A percentile compares a stretch with the other conserved stretches of the same genome.
Evolutionary conservation across 2,113 vertebrate species (phyloP).

Genomic region (Sebastes fasciatus): DNA sequence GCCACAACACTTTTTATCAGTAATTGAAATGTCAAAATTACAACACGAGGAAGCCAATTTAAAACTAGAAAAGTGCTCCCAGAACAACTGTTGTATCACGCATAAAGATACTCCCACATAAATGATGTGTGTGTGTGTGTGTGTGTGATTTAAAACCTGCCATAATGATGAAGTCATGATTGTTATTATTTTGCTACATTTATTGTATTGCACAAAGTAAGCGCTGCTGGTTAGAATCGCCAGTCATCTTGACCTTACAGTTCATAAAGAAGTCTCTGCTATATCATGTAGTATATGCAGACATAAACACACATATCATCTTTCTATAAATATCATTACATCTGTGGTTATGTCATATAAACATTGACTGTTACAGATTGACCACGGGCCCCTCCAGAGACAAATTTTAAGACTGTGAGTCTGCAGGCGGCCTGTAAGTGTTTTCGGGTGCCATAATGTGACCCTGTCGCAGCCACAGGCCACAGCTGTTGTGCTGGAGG

Average conservation of each 20-base stretch:
- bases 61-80: background rate
- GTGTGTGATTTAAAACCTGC: background rate
- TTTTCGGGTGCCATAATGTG: background rate
- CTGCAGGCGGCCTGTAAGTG: slow-evolving; percentile 1
- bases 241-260: background rate
- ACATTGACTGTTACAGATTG: background rate
- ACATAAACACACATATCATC: background rate
- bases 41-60: background rate
- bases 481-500: slow-evolving; percentile 2
- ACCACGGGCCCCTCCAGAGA: slow-evolving; percentile 13
- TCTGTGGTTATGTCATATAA: slow-evolving; percentile 16
- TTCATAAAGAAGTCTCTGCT: slow-evolving; percentile 1
- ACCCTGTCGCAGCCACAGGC: slow-evolving; percentile 19
- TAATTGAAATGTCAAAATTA: slow-evolving; percentile 20
- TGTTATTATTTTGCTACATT: background rate
- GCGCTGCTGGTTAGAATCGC: background rate
- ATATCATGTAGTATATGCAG: background rate
- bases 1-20: background rate
- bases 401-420: background rate
- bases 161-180: background rate
- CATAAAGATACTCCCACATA: background rate
- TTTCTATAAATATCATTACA: slow-evolving; percentile 1
- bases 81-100: background rate
- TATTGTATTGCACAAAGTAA: background rate
- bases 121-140: background rate